Evolutionary conservation across 1,140 invertebrate species (phyloP).

Genomic region (Heliconius himera): DNA sequence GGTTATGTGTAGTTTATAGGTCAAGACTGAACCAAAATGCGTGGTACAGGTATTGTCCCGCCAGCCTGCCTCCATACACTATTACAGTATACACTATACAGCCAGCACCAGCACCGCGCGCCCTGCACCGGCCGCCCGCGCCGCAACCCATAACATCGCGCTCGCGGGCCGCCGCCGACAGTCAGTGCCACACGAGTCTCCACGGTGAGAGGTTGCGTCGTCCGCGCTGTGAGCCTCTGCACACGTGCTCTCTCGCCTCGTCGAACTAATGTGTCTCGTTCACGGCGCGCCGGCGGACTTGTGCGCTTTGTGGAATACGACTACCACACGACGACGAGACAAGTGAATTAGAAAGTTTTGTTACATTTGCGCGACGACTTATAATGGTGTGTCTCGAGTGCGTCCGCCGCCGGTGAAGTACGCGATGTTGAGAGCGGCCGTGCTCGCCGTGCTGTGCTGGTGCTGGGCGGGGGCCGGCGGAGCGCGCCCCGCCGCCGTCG

Average conservation of each 20-base stretch:
- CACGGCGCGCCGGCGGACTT: slow-evolving; percentile 22
- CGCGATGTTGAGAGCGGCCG: slow-evolving; percentile 33
- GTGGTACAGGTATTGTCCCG: no score
- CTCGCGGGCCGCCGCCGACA: slow-evolving; percentile 30
- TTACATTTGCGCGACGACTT: slow-evolving; percentile 9
- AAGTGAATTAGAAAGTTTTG: slow-evolving; percentile 13
- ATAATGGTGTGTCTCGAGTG: slow-evolving; percentile 30
- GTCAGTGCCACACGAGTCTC: slow-evolving; percentile 46
- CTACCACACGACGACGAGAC: neutral
- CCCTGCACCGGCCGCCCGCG: no score
- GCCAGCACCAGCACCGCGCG: no score
- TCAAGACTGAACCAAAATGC: no score
- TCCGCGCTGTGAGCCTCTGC: slow-evolving; percentile 6
- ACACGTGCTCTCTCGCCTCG: slow-evolving; percentile 52
- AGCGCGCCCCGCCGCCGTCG: slow-evolving; percentile 58
- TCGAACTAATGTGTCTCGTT: slow-evolving; percentile 41
- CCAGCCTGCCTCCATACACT: no score
- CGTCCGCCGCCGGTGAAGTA: slow-evolving; percentile 40
- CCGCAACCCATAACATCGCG: neutral
- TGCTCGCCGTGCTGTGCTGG: slow-evolving; percentile 42
- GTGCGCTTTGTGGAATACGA: slow-evolving; percentile 3
- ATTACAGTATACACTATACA: no score
- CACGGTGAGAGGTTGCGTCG: slow-evolving; percentile 46
- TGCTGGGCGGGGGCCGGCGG: slow-evolving; percentile 52
- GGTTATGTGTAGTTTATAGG: neutral